A percentile compares a stretch with the other conserved stretches of the same genome.
These are phyloP conservation scores for Megalonaias nervosa DNA, from an alignment of 1,140 invertebrate species.

Conservation along the genomic window DNA sequence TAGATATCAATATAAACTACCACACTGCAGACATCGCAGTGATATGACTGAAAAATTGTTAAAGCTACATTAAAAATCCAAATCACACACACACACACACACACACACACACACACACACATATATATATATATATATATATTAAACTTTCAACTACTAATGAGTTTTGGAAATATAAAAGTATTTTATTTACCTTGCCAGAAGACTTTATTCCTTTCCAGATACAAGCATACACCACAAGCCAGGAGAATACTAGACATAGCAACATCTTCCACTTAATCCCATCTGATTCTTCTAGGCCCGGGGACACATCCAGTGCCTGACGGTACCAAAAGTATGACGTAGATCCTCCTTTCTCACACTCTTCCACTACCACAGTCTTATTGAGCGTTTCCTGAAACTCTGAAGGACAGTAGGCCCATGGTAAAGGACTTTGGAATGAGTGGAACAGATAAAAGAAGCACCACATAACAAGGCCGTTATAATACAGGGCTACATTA, in stretches of 20 bases:
- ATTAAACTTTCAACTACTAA: not conserved
- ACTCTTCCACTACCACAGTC: slow-evolving; percentile 49
- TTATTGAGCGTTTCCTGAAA: slow-evolving; percentile 34
- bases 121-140: too few relatives aligned
- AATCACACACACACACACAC: too few relatives aligned
- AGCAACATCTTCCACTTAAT: slow-evolving; percentile 94
- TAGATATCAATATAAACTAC: too few relatives aligned
- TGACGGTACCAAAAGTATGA: slow-evolving; percentile 65
- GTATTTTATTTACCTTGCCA: slow-evolving; percentile 80
- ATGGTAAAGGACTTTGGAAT: slow-evolving; percentile 80
- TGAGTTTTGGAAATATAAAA: too few relatives aligned
- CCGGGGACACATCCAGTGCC: slow-evolving; percentile 58
- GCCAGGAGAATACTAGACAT: slow-evolving; percentile 92
- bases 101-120: too few relatives aligned
- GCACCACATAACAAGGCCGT: slow-evolving; percentile 97
- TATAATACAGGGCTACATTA: slow-evolving; percentile 99
- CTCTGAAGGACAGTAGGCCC: slow-evolving; percentile 84
- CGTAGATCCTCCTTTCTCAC: slow-evolving; percentile 55
- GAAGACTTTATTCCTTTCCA: slow-evolving; percentile 98
- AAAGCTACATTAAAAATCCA: too few relatives aligned
- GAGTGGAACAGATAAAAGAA: slow-evolving; percentile 87
- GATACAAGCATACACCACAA: slow-evolving; percentile 96
- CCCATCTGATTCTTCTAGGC: slow-evolving; percentile 73
- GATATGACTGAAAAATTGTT: too few relatives aligned
- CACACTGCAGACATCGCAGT: too few relatives aligned